Evolutionary conservation across 2,797 vertebrate genomes (phyloP), one percentile per base, ranked within the genome.

Genomic region (Pseudotriccus pelzelni): DNA sequence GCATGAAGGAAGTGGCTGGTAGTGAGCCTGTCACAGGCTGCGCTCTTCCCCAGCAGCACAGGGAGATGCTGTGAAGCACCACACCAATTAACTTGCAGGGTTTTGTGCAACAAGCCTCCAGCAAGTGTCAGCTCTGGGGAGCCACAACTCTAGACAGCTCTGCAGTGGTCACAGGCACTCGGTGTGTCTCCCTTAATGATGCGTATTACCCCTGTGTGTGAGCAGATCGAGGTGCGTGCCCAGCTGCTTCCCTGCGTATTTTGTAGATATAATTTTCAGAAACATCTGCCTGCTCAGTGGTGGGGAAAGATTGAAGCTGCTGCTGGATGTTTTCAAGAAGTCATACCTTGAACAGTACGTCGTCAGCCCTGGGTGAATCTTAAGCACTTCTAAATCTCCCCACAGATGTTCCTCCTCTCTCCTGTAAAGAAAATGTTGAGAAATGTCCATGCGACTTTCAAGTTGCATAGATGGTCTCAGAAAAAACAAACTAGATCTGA

Each of bases 31-130:
- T 70, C 56, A 17, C 74, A 28, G 67, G 41, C 79, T 84, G 76
- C 0, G 3, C 83, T 89, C 49, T 41, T 69, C 0, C 7, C 84
- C 0, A 0, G 64, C 1, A 0, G 72, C 78, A 15, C 17, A 2
- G 56, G 32, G 72, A 17, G 47, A n/a, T 84, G 39, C 81, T 76
- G 67, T 22, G 81, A 90, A 89, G 78, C 37, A 50, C 75, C 44
- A 14, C 0, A 1, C 17, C 68, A 66, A 44, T 86, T 74, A 74
- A 82, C 36, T 47, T 30, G 28, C 67, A 76, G 74, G 28, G 24
- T 36, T 87, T 74, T 89, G 86, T 92, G 49, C 81, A 68, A 24
- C 30, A 39, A 80, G 62, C 59, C 69, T 90, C 64, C 55, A 67
- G 77, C 75, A 39, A 87, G 47, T 7, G 63, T 47, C 12, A 14